Evolutionary conservation across 2,888 invertebrate genomes (phyloP).

Genomic region (Thysanoteuthis rhombus): DNA sequence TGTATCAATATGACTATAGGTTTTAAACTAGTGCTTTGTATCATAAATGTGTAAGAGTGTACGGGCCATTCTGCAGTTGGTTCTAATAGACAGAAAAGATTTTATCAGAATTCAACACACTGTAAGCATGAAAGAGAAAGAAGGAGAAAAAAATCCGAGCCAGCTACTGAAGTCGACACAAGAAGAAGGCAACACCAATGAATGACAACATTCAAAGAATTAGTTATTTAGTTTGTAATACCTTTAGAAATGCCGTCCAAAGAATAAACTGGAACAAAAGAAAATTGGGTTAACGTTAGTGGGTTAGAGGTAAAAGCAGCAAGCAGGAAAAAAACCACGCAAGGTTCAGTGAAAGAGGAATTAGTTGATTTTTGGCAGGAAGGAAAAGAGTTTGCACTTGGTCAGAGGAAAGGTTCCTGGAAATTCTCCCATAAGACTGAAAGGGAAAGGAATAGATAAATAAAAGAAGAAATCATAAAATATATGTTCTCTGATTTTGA

Average conservation of each 20-base stretch:
- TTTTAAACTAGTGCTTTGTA: no score
- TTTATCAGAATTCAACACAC: neutral
- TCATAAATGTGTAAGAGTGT: no score
- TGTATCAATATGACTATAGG: no score
- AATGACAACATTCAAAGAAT: neutral
- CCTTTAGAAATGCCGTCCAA: conserved; percentile 14
- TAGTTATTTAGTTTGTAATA: neutral
- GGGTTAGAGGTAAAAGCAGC: neutral
- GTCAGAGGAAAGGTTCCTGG: neutral
- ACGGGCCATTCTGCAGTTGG: no score
- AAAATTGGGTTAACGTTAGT: neutral
- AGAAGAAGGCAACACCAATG: neutral
- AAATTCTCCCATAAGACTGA: neutral
- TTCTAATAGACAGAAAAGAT: neutral
- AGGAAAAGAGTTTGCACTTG: neutral
- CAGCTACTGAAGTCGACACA: neutral
- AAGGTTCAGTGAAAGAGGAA: neutral
- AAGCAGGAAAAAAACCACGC: neutral
- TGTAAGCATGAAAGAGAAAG: neutral
- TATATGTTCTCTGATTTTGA: neutral
- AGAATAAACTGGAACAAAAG: conserved; percentile 1
- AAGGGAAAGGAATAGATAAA: neutral
- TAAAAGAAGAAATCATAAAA: neutral
- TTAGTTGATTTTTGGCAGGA: neutral
- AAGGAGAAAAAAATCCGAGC: neutral